Base-by-base conservation (phyloP, 2,797 vertebrate species). In the Sebastes ruberrimus region DNA sequence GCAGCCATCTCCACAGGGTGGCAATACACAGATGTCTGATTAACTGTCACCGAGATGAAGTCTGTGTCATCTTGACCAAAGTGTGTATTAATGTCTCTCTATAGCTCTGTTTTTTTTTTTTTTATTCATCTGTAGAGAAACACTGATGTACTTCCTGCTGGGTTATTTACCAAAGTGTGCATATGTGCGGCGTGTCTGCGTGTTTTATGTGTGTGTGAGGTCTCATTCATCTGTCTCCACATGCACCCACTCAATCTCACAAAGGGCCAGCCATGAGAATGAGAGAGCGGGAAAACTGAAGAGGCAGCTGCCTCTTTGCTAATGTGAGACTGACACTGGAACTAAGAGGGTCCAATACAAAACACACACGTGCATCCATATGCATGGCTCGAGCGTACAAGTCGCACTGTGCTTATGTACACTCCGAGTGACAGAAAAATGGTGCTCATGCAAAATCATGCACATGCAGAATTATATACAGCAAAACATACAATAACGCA, bases 221-320 rank as follows among this genome's bases (percentile, higher is more conserved):
- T 88, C 85, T 90, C 89, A 95, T 95, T 95, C 94, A 93, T 85
- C 86, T 78, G 72, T 91, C 94, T 94, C 94, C 94, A 95, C 94
- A 94, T 95, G 94, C 89, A 91, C 88, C 94, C 93, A 93, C 94
- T 95, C 90, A 70, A 86, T 84, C 88, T 87, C 89, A 94, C 93
- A 94, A 95, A 94, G 87, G 89, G 76, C 88, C 82, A 91, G 84
- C 88, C 84, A 92, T 82, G 86, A 92, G 91, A 92, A 92, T 83
- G 82, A 89, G 85, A 89, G 90, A 91, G 91, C 87, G 86, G 91
- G 87, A 83, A 90, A 85, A 90, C 84, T 94, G 90, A 93, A 93
- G 94, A 94, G 93, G 93, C 94, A 95, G 94, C 94, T 95, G 94
- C 92, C 84, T 93, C 93, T 93, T 93, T 86, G 84, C 91, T 90